Conservation (phyloP, 1,140 invertebrate species). For the Tetramorium parvispinum region DNA sequence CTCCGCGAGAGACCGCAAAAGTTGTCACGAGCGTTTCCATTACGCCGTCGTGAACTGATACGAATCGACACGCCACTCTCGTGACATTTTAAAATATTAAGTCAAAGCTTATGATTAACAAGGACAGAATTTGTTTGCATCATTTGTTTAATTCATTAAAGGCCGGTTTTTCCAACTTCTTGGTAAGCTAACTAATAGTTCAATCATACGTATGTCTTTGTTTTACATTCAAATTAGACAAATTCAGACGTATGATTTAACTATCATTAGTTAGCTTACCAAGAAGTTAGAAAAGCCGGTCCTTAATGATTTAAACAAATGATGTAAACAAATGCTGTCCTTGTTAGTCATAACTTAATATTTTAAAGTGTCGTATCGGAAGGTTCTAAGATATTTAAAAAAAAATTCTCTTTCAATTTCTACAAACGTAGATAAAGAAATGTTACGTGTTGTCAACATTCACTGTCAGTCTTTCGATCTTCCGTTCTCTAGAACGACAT, state of each 20-base stretch:
- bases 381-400: background rate
- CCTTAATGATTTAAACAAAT: too few species aligned
- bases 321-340: too few species aligned
- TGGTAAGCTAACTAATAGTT: too few species aligned
- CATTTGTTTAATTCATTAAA: background rate
- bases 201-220: too few species aligned
- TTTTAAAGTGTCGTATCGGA: too few species aligned
- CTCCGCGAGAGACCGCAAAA: constrained; percentile 59
- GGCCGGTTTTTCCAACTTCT: too few species aligned
- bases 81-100: background rate
- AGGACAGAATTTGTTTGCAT: background rate
- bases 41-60: background rate
- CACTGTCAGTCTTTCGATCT: background rate
- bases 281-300: too few species aligned
- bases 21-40: constrained; percentile 47
- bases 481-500: background rate
- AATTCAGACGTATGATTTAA: too few species aligned
- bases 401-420: background rate
- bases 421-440: background rate
- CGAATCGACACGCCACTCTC: background rate
- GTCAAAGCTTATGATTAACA: background rate
- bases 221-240: too few species aligned
- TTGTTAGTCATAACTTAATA: too few species aligned
- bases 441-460: background rate
- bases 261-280: too few species aligned